Base-by-base conservation (phyloP, 1,140 invertebrate genomes). In the Drosophila obscura region DNA sequence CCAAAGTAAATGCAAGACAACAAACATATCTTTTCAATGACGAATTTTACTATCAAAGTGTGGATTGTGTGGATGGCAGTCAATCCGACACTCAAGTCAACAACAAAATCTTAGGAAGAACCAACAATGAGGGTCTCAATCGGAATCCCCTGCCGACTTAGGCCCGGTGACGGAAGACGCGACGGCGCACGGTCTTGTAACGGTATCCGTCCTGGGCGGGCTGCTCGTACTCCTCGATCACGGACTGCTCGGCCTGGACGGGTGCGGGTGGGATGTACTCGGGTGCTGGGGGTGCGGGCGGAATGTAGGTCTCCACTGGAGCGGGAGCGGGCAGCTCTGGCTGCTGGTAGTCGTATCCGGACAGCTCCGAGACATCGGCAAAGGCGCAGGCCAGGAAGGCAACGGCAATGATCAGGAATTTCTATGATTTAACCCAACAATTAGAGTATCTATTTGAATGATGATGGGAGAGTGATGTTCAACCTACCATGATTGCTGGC, bases 331-430 rank as follows among this genome's bases (percentile, higher is more conserved):
- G 81, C 81, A 80, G 73, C 1, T 79, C 58, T 0, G 74, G 81
- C 81, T 85, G 73, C 1, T 79, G 60, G 52, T 88, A 88, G 8
- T 88, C 80, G 31, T 88, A 88, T 46, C 83, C 83, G 1, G 72
- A 31, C 11, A 89, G 48, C 49, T 89, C 84, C 6, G 84, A 89
- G 15, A 89, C 84, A 84, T 89, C 85, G 15, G 89, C 89, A 4
- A 79, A 67, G 51, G 84, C 73, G 57, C 80, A 90, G 60, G 87
- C 87, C 84, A 90, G 31, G 19, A 89, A 77, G 64, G 89, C 89
- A 51, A 91, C 77, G 62, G 89, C 89, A 64, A 91, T 71, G 26
- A 91, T 81, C 0, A 85, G 26, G 73, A 91, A 89, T 91, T 90
- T 90, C 89, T 91, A 7, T 19, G 52, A 48, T 19, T 0, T 1